Conservation (phyloP, 2,113 vertebrate species). For the Scytalopus superciliaris region DNA sequence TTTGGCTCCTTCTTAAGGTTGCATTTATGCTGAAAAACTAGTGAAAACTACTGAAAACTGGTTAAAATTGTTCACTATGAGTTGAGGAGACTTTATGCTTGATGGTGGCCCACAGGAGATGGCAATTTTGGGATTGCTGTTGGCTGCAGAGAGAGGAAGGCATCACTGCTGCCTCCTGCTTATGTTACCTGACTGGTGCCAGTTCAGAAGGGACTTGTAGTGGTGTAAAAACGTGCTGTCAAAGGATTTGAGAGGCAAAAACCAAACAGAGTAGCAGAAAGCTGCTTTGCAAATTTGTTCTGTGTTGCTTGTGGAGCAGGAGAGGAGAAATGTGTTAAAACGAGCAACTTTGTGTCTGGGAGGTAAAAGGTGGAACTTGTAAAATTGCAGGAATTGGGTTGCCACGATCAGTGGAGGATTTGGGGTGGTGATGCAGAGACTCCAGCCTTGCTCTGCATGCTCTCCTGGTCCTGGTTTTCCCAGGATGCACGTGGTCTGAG, state of each 20-base stretch:
- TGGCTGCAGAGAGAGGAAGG: not conserved
- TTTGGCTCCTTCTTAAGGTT: not conserved
- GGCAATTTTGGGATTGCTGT: not conserved
- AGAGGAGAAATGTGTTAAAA: not conserved
- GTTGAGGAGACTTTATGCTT: not conserved
- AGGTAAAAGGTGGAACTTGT: not conserved
- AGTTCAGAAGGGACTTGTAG: not conserved
- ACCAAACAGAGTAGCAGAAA: not conserved
- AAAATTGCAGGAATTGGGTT: not conserved
- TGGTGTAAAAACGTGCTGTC: not conserved
- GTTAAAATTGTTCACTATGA: not conserved
- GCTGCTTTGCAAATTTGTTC: not conserved
- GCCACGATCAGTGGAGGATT: rapidly evolving
- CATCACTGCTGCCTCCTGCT: not conserved
- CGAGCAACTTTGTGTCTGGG: not conserved
- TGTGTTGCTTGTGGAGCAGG: not conserved
- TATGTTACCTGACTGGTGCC: not conserved
- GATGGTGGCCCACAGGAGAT: not conserved
- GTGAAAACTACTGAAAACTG: not conserved
- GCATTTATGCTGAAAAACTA: not conserved
- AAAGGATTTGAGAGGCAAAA: not conserved
- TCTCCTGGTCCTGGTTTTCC: not conserved
- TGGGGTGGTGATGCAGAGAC: not conserved
- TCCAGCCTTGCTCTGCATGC: not conserved
- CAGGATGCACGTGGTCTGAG: rapidly evolving